Evolutionary conservation across 92 coral and sea anemone species (phyloP), one percentile per base, ranked within the genome.

Genomic region (Epizoanthus stellaris): DNA sequence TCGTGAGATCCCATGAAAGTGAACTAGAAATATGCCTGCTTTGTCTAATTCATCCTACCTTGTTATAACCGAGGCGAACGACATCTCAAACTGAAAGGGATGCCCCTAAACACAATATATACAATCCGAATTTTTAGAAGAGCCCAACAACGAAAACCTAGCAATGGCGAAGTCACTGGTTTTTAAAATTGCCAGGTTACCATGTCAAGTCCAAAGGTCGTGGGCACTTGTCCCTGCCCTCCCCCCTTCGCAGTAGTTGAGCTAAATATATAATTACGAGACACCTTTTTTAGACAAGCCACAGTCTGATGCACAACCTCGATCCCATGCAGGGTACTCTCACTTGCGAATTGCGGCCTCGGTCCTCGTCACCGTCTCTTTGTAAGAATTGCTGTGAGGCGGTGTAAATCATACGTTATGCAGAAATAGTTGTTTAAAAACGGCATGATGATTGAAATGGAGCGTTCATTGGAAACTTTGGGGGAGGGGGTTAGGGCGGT

Each of bases 51-150:
- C 19, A 54, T 17, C 93, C 82, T 45, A 90, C 93, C 93, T 88
- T n/a, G 93, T 81, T 64, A 90, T 82, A 38, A 82, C 93, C 13
- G 93, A 86, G 66, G 90, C 58, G 62, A 90, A 90, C 82, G 93
- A 86, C 93, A 90, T 90, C 73, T 73, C 70, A 12, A 43, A 79
- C 30, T 79, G 23, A 8, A 63, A 43, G 39, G 9, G 52, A 19
- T 43, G 45, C 70, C 68, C 58, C 63, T 38, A 60, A 61, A 60
- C 72, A 63, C 61, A n/a, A 62, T 70, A 63, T 61, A 62, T 79
- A 61, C 67, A 63, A 43, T 62, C 58, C 72, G 34, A 77, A 79
- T 79, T 63, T 79, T 79, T 79, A 19, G 40, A 25, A 79, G 34
- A 11, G 30, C 83, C 71, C 83, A 79, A 77, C 82, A 77, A 79